Percentiles rank a stretch among this genome's conserved stretches.
phyloP scores from a whole-genome alignment of 1,140 invertebrate genomes.

The Anagrus nilaparvatae region DNA sequence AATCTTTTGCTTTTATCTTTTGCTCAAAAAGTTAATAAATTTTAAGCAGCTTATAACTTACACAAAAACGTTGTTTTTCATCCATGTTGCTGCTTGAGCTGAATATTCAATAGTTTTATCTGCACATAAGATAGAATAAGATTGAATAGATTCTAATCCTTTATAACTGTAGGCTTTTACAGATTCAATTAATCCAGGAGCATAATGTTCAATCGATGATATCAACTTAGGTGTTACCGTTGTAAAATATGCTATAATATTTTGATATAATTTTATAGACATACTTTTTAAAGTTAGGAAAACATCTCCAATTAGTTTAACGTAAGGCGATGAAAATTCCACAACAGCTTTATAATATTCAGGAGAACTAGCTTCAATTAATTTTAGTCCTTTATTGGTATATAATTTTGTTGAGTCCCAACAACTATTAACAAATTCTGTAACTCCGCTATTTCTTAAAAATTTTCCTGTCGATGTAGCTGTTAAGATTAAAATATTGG shows the following conservation, averaged over 20 bases:
- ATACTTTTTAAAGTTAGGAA: constrained; percentile 45
- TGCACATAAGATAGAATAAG: constrained; percentile 24
- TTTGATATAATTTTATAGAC: constrained; percentile 40
- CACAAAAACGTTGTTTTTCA: constrained; percentile 65
- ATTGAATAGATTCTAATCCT: constrained; percentile 25
- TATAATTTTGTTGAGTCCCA: constrained; percentile 47
- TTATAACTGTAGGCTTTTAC: constrained; percentile 23
- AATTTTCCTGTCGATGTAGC: constrained; percentile 46
- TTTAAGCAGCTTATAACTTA: no score
- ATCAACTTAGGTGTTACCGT: constrained; percentile 53
- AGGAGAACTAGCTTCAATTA: constrained; percentile 55
- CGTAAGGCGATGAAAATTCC: constrained; percentile 49
- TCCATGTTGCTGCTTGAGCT: constrained; percentile 34
- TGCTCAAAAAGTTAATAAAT: not conserved
- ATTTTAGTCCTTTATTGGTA: constrained; percentile 47
- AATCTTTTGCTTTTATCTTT: not conserved
- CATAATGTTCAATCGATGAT: constrained; percentile 54
- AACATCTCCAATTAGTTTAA: constrained; percentile 47
- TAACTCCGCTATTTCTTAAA: constrained; percentile 49
- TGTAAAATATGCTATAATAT: constrained; percentile 43
- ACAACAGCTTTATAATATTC: constrained; percentile 48
- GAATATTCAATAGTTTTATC: constrained; percentile 32
- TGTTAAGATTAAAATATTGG: constrained; percentile 27
- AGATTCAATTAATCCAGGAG: constrained; percentile 52
- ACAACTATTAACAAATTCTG: constrained; percentile 48